These are phyloP conservation scores for Lycia hirtaria DNA, from an alignment of 2,888 invertebrate species.

Conservation along the genomic window DNA sequence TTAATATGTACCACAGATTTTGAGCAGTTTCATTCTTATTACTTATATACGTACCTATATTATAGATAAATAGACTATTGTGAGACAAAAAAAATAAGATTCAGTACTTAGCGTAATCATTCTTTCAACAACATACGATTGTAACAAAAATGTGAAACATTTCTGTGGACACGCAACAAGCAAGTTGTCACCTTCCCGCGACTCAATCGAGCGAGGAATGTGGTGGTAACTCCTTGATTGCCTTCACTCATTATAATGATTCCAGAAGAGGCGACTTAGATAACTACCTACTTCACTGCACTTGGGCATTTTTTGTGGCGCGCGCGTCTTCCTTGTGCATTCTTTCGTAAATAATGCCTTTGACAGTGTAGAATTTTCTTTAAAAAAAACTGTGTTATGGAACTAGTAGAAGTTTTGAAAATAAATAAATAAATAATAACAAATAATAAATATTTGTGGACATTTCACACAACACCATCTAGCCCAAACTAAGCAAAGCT, in stretches of 20 bases:
- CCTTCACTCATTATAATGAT: conserved; percentile 38
- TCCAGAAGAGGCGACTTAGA: conserved; percentile 17
- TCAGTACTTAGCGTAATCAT: too few species aligned
- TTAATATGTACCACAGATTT: too few species aligned
- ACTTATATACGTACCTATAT: too few species aligned
- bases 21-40: too few species aligned
- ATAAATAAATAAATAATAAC: too few species aligned
- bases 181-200: conserved; percentile 17
- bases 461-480: too few species aligned
- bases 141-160: conserved; percentile 17
- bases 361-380: conserved; percentile 6
- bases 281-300: conserved; percentile 1
- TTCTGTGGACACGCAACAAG: conserved; percentile 24
- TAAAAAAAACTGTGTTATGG: not conserved
- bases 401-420: too few species aligned
- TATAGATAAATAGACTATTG: too few species aligned
- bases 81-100: too few species aligned
- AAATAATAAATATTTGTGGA: too few species aligned
- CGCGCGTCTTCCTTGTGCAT: conserved; percentile 39
- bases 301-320: conserved; percentile 33
- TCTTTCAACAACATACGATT: not conserved
- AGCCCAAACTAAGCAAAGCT: too few species aligned
- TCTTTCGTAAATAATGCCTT: conserved; percentile 38
- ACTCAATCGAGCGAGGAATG: conserved; percentile 43
- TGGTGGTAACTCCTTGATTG: conserved; percentile 34